Conservation (phyloP, 2,797 vertebrate species). For the Lerista edwardsae region DNA sequence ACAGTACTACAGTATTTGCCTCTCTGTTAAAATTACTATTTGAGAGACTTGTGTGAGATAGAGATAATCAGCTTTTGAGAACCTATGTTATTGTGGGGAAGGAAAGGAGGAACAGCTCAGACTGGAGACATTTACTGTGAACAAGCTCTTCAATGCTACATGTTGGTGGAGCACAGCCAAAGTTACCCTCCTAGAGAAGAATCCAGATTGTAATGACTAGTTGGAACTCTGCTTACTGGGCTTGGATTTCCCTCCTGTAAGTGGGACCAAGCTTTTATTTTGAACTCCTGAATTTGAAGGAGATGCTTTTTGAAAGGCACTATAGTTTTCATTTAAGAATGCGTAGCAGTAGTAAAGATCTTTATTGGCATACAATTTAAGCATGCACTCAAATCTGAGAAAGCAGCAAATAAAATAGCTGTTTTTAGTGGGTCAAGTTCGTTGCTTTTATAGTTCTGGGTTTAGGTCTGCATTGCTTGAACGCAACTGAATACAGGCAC, state of each 20-base stretch:
- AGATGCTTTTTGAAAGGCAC: neutral
- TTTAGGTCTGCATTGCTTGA: neutral
- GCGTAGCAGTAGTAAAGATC: too few species aligned
- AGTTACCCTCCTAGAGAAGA: neutral
- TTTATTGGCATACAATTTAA: too few species aligned
- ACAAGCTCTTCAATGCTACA: neutral
- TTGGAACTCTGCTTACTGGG: neutral
- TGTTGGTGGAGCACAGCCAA: neutral
- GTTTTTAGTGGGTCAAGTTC: neutral
- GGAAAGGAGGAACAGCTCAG: too few species aligned
- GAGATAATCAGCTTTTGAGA: neutral
- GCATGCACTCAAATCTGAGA: neutral
- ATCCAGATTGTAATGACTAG: neutral
- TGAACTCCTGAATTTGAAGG: neutral
- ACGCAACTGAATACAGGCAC: too few species aligned
- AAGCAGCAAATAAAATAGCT: neutral
- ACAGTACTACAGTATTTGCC: neutral
- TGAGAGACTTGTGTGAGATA: neutral
- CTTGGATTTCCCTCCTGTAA: neutral
- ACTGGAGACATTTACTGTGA: neutral
- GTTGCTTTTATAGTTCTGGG: neutral
- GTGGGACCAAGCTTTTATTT: neutral
- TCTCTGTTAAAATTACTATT: neutral
- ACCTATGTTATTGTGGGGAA: neutral
- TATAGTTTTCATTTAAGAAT: neutral